Percentiles rank a stretch among this genome's conserved stretches.
These are phyloP conservation scores for Galerucella pusilla DNA, from an alignment of 2,888 invertebrate species.

Conservation along the genomic window DNA sequence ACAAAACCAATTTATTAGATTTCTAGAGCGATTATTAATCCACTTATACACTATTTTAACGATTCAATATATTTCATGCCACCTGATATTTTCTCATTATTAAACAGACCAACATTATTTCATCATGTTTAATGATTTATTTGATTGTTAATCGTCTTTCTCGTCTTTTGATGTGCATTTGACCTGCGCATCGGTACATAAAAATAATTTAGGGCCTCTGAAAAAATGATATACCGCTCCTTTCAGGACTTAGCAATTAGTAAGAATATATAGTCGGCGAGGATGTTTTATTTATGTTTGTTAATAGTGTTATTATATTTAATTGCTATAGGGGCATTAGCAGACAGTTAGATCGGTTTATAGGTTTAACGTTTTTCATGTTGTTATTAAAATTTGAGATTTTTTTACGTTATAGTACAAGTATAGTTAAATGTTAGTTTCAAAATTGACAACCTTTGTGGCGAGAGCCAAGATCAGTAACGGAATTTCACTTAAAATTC, in stretches of 20 bases:
- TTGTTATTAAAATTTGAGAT: neutral
- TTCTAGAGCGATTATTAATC: constrained; percentile 5
- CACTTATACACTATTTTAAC: constrained; percentile 10
- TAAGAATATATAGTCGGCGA: constrained; percentile 30
- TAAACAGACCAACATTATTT: constrained; percentile 28
- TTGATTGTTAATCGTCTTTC: constrained; percentile 28
- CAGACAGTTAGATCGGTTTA: constrained; percentile 12
- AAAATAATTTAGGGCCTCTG: constrained; percentile 37
- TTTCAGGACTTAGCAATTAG: constrained; percentile 36
- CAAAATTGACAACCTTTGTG: too few species aligned
- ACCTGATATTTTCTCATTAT: constrained; percentile 38
- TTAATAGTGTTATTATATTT: constrained; percentile 41
- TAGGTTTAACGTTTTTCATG: neutral
- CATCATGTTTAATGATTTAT: constrained; percentile 39
- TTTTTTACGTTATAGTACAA: too few species aligned
- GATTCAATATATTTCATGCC: constrained; percentile 36
- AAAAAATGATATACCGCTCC: constrained; percentile 38
- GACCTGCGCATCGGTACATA: constrained; percentile 12
- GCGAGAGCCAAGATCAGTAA: too few species aligned
- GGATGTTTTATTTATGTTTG: constrained; percentile 30
- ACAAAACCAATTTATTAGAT: constrained; percentile 2
- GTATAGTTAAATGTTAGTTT: too few species aligned
- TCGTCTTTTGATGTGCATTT: constrained; percentile 17
- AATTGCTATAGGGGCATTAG: constrained; percentile 31
- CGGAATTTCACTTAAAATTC: too few species aligned